Base-by-base conservation (phyloP, 2,113 vertebrate species). In the Corydoras sp. region DNA sequence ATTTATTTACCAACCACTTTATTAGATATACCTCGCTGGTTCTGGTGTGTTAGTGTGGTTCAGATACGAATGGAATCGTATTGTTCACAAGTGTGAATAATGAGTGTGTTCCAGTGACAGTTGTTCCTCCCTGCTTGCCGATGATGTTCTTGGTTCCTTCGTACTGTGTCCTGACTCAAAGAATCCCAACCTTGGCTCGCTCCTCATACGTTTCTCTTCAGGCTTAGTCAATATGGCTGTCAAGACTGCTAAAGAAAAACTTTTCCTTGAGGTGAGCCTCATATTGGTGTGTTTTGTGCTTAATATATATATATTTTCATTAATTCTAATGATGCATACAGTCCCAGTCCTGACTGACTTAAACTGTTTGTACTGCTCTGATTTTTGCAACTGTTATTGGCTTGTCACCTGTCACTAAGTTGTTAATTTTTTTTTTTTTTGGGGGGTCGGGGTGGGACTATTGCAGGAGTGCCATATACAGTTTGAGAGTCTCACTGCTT, bases 91-190 rank as follows among this genome's bases (percentile, higher is more conserved):
- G 24, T 65, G 31, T 14, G 8, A 35, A 51, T 9, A 9, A 43
- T 9, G 64, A 3, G 43, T 62, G 29, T 63, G 11, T 74, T 72
- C 7, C 82, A 98, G 96, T 87, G 84, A 88, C n/a, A 77, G 82
- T 3, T 92, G 91, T 55, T 84, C 88, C 0, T 73, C 86, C 2
- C 88, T 98, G 78, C 89, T 98, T 43, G 88, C 81, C 6, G 86
- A 83, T 7, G 95, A 98, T 0, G 87, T 90, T 4, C 85, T 93
- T 0, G 95, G 96, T 0, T 89, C 95, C 2, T 98, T 94, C 81
- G 82, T 97, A 9, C 81, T 98, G 24, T 92, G 90, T 77, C 86
- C 90, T 0, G 90, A 93, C 81, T 86, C 87, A 0, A 90, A 89
- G 8, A 76, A 85, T 65, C 72, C 82, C 7, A 79, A 78, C 72